Conservation (phyloP, 2,797 vertebrate species). For the Rhabdomys pumilio region DNA sequence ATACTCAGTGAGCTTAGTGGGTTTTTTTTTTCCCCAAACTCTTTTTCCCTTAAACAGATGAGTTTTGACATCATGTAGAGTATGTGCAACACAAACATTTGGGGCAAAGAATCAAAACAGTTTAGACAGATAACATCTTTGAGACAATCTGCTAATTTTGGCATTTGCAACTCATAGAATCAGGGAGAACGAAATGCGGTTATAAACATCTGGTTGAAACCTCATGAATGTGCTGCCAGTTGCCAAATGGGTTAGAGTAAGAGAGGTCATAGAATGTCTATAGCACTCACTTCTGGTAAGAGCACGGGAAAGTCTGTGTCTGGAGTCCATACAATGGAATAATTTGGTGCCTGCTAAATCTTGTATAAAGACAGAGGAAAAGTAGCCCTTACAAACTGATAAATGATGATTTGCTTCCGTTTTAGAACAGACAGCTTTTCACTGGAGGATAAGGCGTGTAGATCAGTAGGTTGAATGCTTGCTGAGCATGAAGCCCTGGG, state of each 20-base stretch:
- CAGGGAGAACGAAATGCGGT: slow-evolving; percentile 44
- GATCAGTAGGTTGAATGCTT: background rate
- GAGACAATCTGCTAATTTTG: slow-evolving; percentile 55
- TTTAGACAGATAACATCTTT: slow-evolving; percentile 78
- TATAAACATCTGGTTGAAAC: background rate
- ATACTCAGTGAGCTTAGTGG: slow-evolving; percentile 14
- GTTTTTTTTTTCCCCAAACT: background rate
- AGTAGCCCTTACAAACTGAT: background rate
- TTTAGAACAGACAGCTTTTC: background rate
- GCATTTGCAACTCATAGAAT: background rate
- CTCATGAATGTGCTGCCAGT: slow-evolving; percentile 11
- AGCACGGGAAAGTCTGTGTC: background rate
- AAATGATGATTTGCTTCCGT: background rate
- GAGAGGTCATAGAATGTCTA: background rate
- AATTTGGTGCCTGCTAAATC: slow-evolving; percentile 4
- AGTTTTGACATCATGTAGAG: slow-evolving; percentile 69
- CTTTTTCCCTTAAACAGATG: slow-evolving; percentile 36
- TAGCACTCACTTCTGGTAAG: slow-evolving; percentile 62
- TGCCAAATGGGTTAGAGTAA: slow-evolving; percentile 23
- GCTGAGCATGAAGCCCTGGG: background rate
- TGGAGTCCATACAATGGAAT: background rate
- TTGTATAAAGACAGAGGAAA: slow-evolving; percentile 17
- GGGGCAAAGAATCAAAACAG: slow-evolving; percentile 74
- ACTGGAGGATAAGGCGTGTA: background rate
- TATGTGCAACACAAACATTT: slow-evolving; percentile 77